These are phyloP conservation scores for Mus minutoides DNA, from an alignment of 2,797 vertebrate species.

Conservation along the genomic window DNA sequence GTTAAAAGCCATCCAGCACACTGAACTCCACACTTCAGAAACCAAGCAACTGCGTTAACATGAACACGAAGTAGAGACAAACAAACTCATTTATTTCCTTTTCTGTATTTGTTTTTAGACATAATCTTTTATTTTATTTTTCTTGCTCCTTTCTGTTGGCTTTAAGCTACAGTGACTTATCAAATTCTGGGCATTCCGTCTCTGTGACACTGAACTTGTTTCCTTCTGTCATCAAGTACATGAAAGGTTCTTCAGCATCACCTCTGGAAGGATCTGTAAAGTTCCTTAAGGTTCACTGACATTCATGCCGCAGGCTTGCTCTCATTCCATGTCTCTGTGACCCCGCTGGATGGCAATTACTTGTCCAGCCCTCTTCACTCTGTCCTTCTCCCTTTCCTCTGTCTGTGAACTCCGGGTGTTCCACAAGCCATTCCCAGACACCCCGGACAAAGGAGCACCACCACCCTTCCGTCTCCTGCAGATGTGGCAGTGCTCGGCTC, in stretches of 20 bases:
- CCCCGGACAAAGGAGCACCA: not conserved
- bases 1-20: too few species aligned
- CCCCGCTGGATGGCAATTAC: too few species aligned
- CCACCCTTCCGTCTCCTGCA: not conserved
- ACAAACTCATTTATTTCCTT: not conserved
- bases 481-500: not conserved
- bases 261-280: not conserved
- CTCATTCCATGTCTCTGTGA: not conserved
- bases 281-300: not conserved
- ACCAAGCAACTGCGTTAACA: not conserved
- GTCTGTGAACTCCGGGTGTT: not conserved
- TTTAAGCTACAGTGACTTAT: not conserved
- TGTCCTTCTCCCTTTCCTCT: too few species aligned
- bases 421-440: not conserved
- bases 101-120: not conserved
- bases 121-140: not conserved
- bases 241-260: rapidly evolving
- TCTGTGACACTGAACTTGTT: not conserved
- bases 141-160: not conserved
- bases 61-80: not conserved
- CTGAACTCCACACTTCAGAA: not conserved
- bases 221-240: not conserved
- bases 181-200: not conserved
- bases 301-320: rapidly evolving
- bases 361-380: not conserved